Conservation (phyloP, 2,113 vertebrate species). For the Paratilapia polleni region DNA sequence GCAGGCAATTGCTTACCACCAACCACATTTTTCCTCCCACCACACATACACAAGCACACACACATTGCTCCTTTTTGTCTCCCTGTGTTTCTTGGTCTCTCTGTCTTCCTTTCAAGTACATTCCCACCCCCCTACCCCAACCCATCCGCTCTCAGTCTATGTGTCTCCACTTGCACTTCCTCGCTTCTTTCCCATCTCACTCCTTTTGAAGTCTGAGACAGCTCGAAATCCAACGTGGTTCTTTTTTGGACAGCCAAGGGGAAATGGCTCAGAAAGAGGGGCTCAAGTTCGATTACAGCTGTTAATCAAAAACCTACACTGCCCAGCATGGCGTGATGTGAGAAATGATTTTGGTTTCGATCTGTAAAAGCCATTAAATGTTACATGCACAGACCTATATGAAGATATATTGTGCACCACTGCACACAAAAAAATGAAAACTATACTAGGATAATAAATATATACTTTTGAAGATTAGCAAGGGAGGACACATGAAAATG, state of each 20-base stretch:
- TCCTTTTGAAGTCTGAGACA: conserved; percentile 75
- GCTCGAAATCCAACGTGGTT: conserved; percentile 65
- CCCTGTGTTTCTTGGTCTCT: conserved; percentile 45
- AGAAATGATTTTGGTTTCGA: conserved; percentile 71
- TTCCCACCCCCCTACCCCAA: conserved; percentile 43
- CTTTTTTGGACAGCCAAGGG: conserved; percentile 69
- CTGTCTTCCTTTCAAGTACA: conserved; percentile 66
- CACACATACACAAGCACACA: conserved; percentile 38
- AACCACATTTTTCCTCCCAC: conserved; percentile 32
- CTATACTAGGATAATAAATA: not conserved
- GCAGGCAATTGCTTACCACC: conserved; percentile 58
- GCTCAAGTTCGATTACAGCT: conserved; percentile 74
- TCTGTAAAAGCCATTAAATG: conserved; percentile 58
- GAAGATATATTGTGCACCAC: conserved; percentile 52
- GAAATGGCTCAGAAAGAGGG: conserved; percentile 70
- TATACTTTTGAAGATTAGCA: conserved; percentile 40
- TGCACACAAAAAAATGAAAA: conserved; percentile 31
- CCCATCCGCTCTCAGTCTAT: conserved; percentile 43
- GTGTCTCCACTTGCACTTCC: conserved; percentile 66
- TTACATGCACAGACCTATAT: conserved; percentile 45
- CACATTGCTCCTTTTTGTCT: conserved; percentile 50
- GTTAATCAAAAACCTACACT: conserved; percentile 74
- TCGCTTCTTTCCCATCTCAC: conserved; percentile 63
- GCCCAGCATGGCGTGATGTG: conserved; percentile 64
- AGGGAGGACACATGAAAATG: conserved; percentile 51